These are phyloP conservation scores for Eulemur rufifrons DNA, from an alignment of 2,113 vertebrate species.

Conservation along the genomic window DNA sequence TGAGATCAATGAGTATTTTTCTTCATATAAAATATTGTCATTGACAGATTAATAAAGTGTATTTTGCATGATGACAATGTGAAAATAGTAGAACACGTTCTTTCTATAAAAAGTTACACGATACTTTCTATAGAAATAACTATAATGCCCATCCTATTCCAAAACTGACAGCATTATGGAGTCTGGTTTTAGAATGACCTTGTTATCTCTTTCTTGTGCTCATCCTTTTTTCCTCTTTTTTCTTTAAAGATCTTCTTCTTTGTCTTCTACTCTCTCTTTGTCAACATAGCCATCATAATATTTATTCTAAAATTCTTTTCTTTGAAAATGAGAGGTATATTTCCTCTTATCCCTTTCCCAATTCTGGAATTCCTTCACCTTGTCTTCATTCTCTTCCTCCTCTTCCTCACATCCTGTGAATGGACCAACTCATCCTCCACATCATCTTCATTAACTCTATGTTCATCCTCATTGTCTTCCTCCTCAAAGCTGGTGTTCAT, in stretches of 20 bases:
- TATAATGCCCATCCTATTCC: slow-evolving; percentile 80
- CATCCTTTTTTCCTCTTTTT: slow-evolving; percentile 90
- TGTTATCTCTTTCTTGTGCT: slow-evolving; percentile 86
- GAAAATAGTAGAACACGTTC: slow-evolving; percentile 84
- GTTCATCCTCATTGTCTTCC: slow-evolving; percentile 83
- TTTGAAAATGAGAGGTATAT: slow-evolving; percentile 90
- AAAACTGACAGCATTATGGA: slow-evolving; percentile 60
- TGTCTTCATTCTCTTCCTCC: slow-evolving; percentile 75
- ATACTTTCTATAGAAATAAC: slow-evolving; percentile 80
- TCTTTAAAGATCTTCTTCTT: slow-evolving; percentile 81
- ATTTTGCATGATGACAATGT: slow-evolving; percentile 83
- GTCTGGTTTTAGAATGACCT: slow-evolving; percentile 70
- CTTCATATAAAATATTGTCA: slow-evolving; percentile 61
- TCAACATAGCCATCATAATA: slow-evolving; percentile 91
- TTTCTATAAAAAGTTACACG: slow-evolving; percentile 83
- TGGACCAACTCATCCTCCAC: slow-evolving; percentile 84
- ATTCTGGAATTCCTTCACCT: slow-evolving; percentile 82
- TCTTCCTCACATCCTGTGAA: slow-evolving; percentile 77
- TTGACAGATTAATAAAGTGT: slow-evolving; percentile 76
- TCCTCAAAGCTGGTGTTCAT: slow-evolving; percentile 88
- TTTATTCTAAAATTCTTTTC: slow-evolving; percentile 93
- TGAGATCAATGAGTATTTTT: slow-evolving; percentile 60
- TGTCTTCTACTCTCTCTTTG: slow-evolving; percentile 80
- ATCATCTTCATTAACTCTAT: slow-evolving; percentile 83
- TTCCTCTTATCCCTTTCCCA: slow-evolving; percentile 84